Percentiles rank a stretch among this genome's conserved stretches.
Conservation (phyloP, 2,113 vertebrate species). For the Thermophis baileyi region DNA sequence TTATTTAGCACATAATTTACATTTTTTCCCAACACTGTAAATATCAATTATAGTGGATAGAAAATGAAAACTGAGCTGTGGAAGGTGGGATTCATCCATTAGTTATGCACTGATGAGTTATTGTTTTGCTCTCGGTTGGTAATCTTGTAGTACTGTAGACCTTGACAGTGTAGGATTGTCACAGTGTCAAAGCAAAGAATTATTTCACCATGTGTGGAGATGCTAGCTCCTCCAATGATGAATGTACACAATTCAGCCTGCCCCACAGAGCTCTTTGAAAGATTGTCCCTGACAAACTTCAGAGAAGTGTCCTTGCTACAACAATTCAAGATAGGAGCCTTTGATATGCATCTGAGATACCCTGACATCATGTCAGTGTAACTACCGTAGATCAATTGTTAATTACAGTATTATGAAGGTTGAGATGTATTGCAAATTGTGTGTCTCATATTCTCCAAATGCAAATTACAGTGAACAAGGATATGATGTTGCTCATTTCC, state of each 20-base stretch:
- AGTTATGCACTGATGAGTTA: not conserved
- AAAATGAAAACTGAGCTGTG: too few relatives aligned
- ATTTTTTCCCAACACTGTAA: not conserved
- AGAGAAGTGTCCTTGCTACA: conserved; percentile 46
- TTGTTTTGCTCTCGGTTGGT: not conserved
- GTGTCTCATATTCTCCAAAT: conserved; percentile 35
- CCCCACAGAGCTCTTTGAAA: conserved; percentile 33
- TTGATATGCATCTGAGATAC: conserved; percentile 57
- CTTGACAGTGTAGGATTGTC: conserved; percentile 13
- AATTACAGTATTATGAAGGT: conserved; percentile 36
- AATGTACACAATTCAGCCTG: conserved; percentile 30
- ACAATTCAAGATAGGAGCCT: conserved; percentile 20
- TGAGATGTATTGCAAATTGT: conserved; percentile 36
- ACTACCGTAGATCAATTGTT: conserved; percentile 51
- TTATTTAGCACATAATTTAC: not conserved
- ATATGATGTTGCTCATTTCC: conserved; percentile 17
- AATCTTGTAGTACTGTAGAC: not conserved
- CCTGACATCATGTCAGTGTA: conserved; percentile 45
- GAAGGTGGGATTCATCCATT: not conserved
- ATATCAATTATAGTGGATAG: not conserved
- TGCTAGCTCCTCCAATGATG: conserved; percentile 38
- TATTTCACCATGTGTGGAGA: conserved; percentile 24
- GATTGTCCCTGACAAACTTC: conserved; percentile 51
- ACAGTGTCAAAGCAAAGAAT: conserved; percentile 40
- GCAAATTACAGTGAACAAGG: conserved; percentile 44